phyloP scores from a whole-genome alignment of 2,797 vertebrate genomes.

The Poeciliopsis gracilis region DNA sequence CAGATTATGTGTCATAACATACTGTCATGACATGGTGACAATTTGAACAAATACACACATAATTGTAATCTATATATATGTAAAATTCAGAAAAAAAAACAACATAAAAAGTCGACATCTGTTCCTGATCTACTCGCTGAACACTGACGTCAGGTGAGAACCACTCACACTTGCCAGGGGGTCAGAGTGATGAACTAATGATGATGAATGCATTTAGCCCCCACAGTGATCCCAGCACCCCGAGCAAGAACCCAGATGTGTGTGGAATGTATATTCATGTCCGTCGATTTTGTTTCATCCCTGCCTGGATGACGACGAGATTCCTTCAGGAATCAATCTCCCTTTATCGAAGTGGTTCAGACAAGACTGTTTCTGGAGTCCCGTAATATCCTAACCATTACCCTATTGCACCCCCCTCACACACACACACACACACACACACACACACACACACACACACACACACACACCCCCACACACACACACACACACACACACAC shows the following conservation, averaged over 20 bases:
- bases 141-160: constrained; percentile 40
- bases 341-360: constrained; percentile 31
- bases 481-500: too few species aligned
- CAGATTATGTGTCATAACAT: too few species aligned
- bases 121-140: constrained; percentile 32
- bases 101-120: constrained; percentile 29
- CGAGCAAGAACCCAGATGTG: constrained; percentile 59
- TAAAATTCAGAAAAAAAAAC: background rate
- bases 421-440: too few species aligned
- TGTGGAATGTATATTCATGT: constrained; percentile 52
- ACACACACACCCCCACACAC: too few species aligned
- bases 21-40: too few species aligned
- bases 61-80: too few species aligned
- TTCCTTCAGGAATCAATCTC: constrained; percentile 39
- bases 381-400: constrained; percentile 59
- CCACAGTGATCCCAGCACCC: constrained; percentile 36
- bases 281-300: constrained; percentile 16
- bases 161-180: constrained; percentile 30
- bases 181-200: constrained; percentile 53
- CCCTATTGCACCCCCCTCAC: constrained; percentile 20
- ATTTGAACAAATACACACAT: too few species aligned
- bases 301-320: constrained; percentile 25
- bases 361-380: constrained; percentile 30
- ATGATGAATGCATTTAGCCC: constrained; percentile 40
- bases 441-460: too few species aligned